These are phyloP conservation scores for Poeciliopsis gracilis DNA, from an alignment of 2,797 vertebrate species.

Conservation along the genomic window DNA sequence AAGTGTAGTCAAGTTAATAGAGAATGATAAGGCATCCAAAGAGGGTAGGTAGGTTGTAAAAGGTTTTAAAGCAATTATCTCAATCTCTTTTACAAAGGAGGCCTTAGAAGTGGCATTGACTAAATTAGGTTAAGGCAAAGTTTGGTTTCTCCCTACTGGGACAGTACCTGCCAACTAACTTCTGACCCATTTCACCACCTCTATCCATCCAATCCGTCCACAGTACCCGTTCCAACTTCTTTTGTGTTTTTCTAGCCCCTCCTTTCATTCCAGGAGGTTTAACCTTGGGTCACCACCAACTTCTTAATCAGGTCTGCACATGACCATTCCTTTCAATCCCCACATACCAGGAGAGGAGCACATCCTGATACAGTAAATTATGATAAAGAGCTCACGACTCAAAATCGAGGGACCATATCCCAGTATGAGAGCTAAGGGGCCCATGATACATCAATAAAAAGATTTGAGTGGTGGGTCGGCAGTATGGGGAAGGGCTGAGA, in stretches of 20 bases:
- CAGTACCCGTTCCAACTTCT: constrained; percentile 29
- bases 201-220: constrained; percentile 33
- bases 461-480: constrained; percentile 63
- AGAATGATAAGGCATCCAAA: constrained; percentile 66
- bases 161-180: constrained; percentile 39
- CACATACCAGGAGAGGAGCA: constrained; percentile 77
- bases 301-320: constrained; percentile 81
- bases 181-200: constrained; percentile 65
- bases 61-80: constrained; percentile 49
- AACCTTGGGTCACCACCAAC: constrained; percentile 74
- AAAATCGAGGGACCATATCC: constrained; percentile 65
- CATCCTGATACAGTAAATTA: constrained; percentile 79
- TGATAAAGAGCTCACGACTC: constrained; percentile 76
- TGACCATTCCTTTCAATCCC: constrained; percentile 76
- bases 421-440: constrained; percentile 60
- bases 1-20: constrained; percentile 61
- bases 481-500: constrained; percentile 46
- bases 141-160: constrained; percentile 48
- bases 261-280: constrained; percentile 62
- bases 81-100: constrained; percentile 9
- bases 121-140: constrained; percentile 46
- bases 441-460: constrained; percentile 74
- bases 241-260: constrained; percentile 47
- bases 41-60: constrained; percentile 48
- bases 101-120: neutral